phyloP scores from a whole-genome alignment of 2,888 invertebrate genomes.

The Cryptosula pallasiana region DNA sequence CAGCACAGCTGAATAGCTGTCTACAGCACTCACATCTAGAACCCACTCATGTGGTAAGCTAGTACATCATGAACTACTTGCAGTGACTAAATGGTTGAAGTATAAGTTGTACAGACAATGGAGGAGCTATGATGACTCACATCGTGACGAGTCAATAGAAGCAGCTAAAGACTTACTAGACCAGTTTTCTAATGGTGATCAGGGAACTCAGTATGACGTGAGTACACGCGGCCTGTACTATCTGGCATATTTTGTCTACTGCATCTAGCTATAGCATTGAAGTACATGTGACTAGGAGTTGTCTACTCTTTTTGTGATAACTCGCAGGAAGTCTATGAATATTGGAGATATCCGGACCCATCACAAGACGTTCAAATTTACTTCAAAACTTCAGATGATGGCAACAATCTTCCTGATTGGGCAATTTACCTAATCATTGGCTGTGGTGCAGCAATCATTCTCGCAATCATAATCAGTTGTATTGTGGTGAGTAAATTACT shows the following conservation, averaged over 20 bases:
- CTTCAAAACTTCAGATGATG: neutral
- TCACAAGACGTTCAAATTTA: neutral
- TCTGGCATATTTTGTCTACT: neutral
- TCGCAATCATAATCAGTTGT: conserved; percentile 1
- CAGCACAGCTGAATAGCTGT: too few species aligned
- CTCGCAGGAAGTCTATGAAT: neutral
- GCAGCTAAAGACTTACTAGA: neutral
- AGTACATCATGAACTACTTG: neutral
- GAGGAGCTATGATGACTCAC: neutral
- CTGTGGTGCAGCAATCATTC: neutral
- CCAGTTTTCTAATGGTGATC: neutral
- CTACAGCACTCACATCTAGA: too few species aligned
- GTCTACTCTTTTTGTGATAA: too few species aligned
- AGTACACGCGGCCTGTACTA: neutral
- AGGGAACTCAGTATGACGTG: neutral
- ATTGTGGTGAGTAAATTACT: conserved; percentile 14
- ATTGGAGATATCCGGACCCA: conserved; percentile 1
- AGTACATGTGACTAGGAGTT: too few species aligned
- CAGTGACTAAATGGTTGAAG: neutral
- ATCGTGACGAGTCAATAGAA: neutral
- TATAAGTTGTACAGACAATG: neutral
- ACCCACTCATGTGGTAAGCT: too few species aligned
- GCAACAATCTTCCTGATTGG: neutral
- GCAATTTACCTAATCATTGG: conserved; percentile 5
- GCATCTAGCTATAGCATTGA: neutral